Evolutionary conservation across 2,888 invertebrate species (phyloP), one percentile per base, ranked within the genome.

Genomic region (Strigamia maritima): DNA sequence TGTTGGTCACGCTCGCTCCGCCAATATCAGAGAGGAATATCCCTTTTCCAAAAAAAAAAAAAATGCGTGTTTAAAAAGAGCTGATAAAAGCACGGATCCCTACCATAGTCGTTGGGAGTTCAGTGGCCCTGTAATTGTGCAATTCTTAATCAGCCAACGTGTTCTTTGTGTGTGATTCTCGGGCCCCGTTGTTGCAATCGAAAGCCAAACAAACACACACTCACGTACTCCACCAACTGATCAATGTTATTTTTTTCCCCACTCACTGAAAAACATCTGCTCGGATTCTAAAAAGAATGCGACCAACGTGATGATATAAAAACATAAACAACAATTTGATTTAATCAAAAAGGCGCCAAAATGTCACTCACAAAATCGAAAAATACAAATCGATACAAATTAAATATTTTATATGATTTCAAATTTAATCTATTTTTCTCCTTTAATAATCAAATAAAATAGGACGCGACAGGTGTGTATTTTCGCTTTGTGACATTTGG

Each of bases 61-160:
- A 35, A 35, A 35, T 1, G 35, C 35, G 35, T 10, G 35, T 35
- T 35, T 35, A 35, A 35, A 35, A 35, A 35, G 35, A 35, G 22
- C 60, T 65, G 24, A 24, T 24, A 65, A 65, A n/a, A 65, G 60
- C 60, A 12, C 22, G 19, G 60, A 65, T 65, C 60, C 49, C 60
- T 65, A 65, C 60, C 60, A 65, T 65, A 22, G 60, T 22, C 22
- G 19, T 65, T 65, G 22, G 19, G 60, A 65, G 60, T 65, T 65
- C 60, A 65, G 60, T 65, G 60, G 60, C 60, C 60, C 24, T 22
- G 60, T 65, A 65, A 65, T 65, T 65, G 60, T 19, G 60, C 60
- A 65, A 65, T 65, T 65, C 60, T 65, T 65, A 65, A 65, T 65
- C 60, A 65, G 60, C 60, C 60, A 7, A 65, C 60, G 60, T 19